These are phyloP conservation scores for Tigriopus californicus DNA, from an alignment of 2,888 invertebrate species.

Conservation along the genomic window DNA sequence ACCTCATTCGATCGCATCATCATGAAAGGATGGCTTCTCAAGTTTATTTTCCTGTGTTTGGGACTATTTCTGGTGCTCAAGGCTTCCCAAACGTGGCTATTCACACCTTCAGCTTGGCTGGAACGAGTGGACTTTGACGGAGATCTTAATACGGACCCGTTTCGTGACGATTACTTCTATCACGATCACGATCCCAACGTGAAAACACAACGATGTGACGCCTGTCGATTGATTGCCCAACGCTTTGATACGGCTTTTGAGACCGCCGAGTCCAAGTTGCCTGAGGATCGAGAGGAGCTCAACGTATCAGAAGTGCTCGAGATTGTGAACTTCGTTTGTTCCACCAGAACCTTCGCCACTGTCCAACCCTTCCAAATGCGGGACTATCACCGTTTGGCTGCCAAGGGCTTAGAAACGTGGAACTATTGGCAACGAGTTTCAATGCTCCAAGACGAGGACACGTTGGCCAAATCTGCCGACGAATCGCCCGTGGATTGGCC, in stretches of 20 bases:
- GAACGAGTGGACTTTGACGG: too few relatives aligned
- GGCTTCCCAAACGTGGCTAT: too few relatives aligned
- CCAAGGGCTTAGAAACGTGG: neutral
- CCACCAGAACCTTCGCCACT: neutral
- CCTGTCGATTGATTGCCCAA: neutral
- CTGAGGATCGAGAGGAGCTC: neutral
- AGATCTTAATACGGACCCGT: too few relatives aligned
- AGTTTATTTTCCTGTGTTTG: too few relatives aligned
- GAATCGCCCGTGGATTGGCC: neutral
- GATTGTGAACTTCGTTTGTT: neutral
- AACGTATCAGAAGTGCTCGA: neutral
- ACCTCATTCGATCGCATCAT: too few relatives aligned
- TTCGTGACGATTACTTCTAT: too few relatives aligned
- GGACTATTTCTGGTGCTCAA: too few relatives aligned
- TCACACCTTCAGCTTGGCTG: too few relatives aligned
- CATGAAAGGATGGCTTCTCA: too few relatives aligned
- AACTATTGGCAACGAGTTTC: neutral
- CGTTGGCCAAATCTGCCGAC: neutral
- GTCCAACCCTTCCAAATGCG: too few relatives aligned
- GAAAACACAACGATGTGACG: slow-evolving; percentile 8
- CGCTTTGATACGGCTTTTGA: slow-evolving; percentile 4
- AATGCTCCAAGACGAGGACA: neutral
- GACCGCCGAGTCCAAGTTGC: neutral
- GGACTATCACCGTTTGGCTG: too few relatives aligned
- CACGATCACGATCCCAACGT: neutral